These are phyloP conservation scores for human (Homo sapiens) DNA, from an alignment of 2,113 vertebrate genomes.

Conservation along the genomic window GRCh38 chr3:166182001-166182500, in stretches of 20 bases:
- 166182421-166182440: neutral
- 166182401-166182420: neutral
- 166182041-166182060: neutral
- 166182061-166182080: neutral
- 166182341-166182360: neutral
- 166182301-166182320: neutral
- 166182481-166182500: neutral
- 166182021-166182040: rapidly evolving
- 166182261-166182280: neutral
- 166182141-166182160: neutral
- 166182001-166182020: neutral
- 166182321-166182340: neutral
- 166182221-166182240: neutral
- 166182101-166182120: neutral
- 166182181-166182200: neutral
- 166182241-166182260: neutral
- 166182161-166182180: neutral
- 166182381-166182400: neutral
- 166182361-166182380: neutral
- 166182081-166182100: neutral
- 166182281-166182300: neutral
- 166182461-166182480: neutral
- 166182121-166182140: neutral
- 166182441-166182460: neutral
- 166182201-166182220: neutral